A percentile compares a stretch with the other conserved stretches of the same genome.
phyloP scores from a whole-genome alignment of 2,888 invertebrate species.

The Quadriops clusia region DNA sequence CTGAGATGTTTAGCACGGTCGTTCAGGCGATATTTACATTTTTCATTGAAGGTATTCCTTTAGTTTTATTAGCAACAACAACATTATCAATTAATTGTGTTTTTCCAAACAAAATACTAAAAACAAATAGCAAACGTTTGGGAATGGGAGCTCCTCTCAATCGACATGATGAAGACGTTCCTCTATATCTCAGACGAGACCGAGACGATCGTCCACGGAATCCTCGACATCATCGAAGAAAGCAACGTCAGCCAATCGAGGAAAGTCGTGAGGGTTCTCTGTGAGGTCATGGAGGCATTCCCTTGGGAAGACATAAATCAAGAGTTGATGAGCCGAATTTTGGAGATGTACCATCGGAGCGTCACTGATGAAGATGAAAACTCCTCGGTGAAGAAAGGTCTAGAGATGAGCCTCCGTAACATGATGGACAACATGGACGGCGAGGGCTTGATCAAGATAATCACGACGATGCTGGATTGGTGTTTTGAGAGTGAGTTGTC shows the following conservation, averaged over 20 bases:
- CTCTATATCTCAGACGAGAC: background rate
- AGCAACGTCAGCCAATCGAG: conserved; percentile 33
- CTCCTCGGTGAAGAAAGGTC: conserved; percentile 38
- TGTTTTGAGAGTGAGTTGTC: conserved; percentile 34
- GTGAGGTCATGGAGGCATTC: conserved; percentile 38
- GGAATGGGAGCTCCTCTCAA: background rate
- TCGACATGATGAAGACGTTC: conserved; percentile 1
- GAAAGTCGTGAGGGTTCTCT: conserved; percentile 40
- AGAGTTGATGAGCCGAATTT: conserved; percentile 32
- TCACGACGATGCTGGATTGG: conserved; percentile 43
- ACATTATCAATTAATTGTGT: background rate
- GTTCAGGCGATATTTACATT: conserved; percentile 30
- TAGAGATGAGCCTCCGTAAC: conserved; percentile 44
- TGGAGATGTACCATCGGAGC: conserved; percentile 40
- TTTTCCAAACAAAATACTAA: background rate
- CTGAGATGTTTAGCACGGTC: conserved; percentile 27
- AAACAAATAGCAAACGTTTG: conserved; percentile 1
- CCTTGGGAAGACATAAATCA: conserved; percentile 38
- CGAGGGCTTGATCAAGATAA: conserved; percentile 37
- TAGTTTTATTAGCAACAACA: too few species aligned
- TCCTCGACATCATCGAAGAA: conserved; percentile 17
- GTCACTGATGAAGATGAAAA: conserved; percentile 24
- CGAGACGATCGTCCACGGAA: background rate
- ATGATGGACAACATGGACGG: conserved; percentile 41
- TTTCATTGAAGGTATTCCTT: conserved; percentile 24